Percentiles rank a stretch among this genome's conserved stretches.
These are phyloP conservation scores for Mormyrus iriodes DNA, from an alignment of 2,113 vertebrate genomes.

Conservation along the genomic window DNA sequence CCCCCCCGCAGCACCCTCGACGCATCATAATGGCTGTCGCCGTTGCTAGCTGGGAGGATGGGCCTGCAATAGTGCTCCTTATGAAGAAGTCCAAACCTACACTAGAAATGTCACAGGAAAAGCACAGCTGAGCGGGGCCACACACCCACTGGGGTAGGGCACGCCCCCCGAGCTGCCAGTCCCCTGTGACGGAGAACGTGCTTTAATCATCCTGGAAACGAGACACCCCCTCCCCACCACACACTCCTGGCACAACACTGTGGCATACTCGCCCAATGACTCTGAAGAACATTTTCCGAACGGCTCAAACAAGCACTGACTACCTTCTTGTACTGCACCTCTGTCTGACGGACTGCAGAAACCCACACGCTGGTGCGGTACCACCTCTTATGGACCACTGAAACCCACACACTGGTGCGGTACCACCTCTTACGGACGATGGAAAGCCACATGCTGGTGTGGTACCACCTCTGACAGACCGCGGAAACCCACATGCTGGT, in stretches of 20 bases:
- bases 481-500: not conserved
- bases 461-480: not conserved
- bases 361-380: not conserved
- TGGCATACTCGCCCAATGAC: not conserved
- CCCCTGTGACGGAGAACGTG: not conserved
- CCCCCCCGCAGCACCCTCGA: not conserved
- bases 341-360: not conserved
- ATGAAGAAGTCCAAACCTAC: not conserved
- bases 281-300: not conserved
- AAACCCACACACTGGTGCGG: not conserved
- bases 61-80: not conserved
- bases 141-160: not conserved
- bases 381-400: too few species aligned
- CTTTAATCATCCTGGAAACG: not conserved
- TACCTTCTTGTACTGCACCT: not conserved
- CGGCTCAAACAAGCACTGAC: not conserved
- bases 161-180: not conserved
- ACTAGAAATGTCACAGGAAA: constrained; percentile 12
- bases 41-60: not conserved
- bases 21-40: constrained; percentile 8
- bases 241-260: not conserved
- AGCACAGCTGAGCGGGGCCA: not conserved
- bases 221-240: not conserved
- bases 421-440: not conserved
- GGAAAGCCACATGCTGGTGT: not conserved